Percentiles rank a stretch among this genome's conserved stretches.
phyloP scores from a whole-genome alignment of 1,140 invertebrate species.

The Neodiprion fabricii region DNA sequence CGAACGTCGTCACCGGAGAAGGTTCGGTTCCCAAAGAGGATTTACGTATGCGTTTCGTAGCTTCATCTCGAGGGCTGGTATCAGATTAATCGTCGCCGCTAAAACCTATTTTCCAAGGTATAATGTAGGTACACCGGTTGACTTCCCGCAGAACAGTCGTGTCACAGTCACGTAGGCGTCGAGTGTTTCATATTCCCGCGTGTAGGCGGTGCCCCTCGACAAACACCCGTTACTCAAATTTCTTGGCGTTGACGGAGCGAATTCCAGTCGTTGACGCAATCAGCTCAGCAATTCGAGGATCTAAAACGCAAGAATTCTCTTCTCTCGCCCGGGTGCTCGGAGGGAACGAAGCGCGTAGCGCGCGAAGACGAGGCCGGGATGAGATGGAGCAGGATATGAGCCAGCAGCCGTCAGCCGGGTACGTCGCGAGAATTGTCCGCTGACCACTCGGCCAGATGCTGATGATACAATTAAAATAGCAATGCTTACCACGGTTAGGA shows the following conservation, averaged over 20 bases:
- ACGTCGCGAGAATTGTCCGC: slow-evolving; percentile 29
- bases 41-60: neutral
- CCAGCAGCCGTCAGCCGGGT: neutral
- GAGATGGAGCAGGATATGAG: neutral
- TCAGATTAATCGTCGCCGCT: neutral
- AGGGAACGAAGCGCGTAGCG: neutral
- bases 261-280: neutral
- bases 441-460: slow-evolving; percentile 14
- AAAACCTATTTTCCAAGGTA: neutral
- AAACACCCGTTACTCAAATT: neutral
- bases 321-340: neutral
- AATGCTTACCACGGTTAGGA: slow-evolving; percentile 46
- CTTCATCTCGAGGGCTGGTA: neutral
- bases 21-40: neutral
- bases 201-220: no score
- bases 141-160: no score
- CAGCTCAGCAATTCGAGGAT: neutral
- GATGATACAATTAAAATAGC: slow-evolving; percentile 59
- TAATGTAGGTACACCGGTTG: no score
- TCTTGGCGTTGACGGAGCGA: slow-evolving; percentile 4
- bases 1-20: neutral
- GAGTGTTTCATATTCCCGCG: no score
- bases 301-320: neutral
- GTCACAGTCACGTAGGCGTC: no score
- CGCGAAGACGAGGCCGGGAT: neutral